Evolutionary conservation across 1,140 invertebrate species (phyloP).

Genomic region (Oscheius sp.): DNA sequence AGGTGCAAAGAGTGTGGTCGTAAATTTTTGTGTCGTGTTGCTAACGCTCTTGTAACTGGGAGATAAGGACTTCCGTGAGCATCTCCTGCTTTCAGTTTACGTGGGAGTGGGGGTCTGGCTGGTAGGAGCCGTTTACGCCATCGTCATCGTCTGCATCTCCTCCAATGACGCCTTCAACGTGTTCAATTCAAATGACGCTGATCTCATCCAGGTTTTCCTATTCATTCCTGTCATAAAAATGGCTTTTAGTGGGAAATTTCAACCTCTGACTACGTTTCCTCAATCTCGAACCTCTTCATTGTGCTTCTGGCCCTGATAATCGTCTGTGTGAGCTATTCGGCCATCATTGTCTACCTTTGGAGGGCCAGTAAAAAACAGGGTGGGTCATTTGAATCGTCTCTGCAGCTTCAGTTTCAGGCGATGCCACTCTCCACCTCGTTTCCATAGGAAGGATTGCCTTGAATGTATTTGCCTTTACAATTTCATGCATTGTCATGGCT

Average conservation of each 20-base stretch:
- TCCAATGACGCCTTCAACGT: slow-evolving; percentile 49
- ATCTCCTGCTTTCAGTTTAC: slow-evolving; percentile 37
- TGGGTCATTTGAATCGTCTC: slow-evolving; percentile 11
- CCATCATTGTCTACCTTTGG: slow-evolving; percentile 45
- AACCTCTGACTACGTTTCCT: slow-evolving; percentile 43
- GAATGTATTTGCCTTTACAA: slow-evolving; percentile 42
- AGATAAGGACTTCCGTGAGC: too few relatives aligned
- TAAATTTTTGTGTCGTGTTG: too few relatives aligned
- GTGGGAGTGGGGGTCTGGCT: slow-evolving; percentile 42
- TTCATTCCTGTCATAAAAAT: too few relatives aligned
- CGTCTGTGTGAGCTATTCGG: slow-evolving; percentile 37
- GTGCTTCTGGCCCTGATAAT: slow-evolving; percentile 41
- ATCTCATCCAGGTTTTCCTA: too few relatives aligned
- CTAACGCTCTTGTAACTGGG: too few relatives aligned
- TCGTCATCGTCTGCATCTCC: slow-evolving; percentile 37
- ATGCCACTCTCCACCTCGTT: slow-evolving; percentile 36
- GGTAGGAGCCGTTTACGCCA: slow-evolving; percentile 39
- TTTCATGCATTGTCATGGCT: slow-evolving; percentile 44
- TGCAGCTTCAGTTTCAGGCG: slow-evolving; percentile 21
- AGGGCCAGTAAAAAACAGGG: slow-evolving; percentile 34
- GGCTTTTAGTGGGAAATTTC: slow-evolving; percentile 46
- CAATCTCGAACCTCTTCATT: slow-evolving; percentile 46
- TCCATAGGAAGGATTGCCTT: slow-evolving; percentile 35
- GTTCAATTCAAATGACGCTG: slow-evolving; percentile 33
- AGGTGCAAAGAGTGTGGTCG: too few relatives aligned